phyloP scores from a whole-genome alignment of 2,888 invertebrate genomes.

The Sinohyriopsis cumingii region DNA sequence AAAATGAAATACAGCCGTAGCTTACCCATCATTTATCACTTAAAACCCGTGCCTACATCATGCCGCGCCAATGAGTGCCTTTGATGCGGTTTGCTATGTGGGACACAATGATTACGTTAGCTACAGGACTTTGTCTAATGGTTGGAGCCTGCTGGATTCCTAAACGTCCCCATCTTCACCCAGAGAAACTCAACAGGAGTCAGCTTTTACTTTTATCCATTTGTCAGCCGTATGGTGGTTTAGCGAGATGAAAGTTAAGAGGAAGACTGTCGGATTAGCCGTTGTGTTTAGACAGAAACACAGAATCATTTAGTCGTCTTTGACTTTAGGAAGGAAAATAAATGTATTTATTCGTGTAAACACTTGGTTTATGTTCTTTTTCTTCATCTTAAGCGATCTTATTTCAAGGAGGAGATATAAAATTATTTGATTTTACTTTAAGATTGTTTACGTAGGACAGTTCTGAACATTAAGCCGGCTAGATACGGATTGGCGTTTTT shows the following conservation, averaged over 20 bases:
- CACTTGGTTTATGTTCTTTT: neutral
- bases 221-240: slow-evolving; percentile 30
- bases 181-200: neutral
- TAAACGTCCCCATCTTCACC: slow-evolving; percentile 1
- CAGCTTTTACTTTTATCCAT: slow-evolving; percentile 7
- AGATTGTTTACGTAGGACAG: too few relatives aligned
- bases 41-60: neutral
- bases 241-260: slow-evolving; percentile 34
- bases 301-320: slow-evolving; percentile 33
- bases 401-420: too few relatives aligned
- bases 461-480: too few relatives aligned
- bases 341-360: slow-evolving; percentile 35
- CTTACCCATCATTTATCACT: slow-evolving; percentile 10
- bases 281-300: slow-evolving; percentile 38
- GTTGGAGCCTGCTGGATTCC: neutral
- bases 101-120: slow-evolving; percentile 1
- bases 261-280: slow-evolving; percentile 26
- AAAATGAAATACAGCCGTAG: too few relatives aligned
- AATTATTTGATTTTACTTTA: too few relatives aligned
- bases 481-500: too few relatives aligned
- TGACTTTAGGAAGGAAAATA: slow-evolving; percentile 35
- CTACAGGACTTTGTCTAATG: neutral
- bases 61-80: slow-evolving; percentile 8
- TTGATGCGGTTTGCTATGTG: slow-evolving; percentile 22
- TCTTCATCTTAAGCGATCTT: too few relatives aligned